phyloP scores from a whole-genome alignment of 1,140 invertebrate species.

The Polyergus mexicanus region DNA sequence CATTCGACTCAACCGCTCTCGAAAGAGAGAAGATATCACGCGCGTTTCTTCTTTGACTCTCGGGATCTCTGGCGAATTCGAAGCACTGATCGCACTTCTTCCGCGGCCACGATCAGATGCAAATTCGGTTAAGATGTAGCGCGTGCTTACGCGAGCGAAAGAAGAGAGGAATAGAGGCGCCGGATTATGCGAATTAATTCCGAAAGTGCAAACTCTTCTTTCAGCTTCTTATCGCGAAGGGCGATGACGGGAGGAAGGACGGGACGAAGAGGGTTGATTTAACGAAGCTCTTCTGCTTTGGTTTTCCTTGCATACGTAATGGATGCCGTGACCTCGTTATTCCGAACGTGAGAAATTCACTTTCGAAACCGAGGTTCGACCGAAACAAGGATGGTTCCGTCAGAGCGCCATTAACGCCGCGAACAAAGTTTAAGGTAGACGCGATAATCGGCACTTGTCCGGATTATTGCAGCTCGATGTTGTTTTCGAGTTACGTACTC shows the following conservation, averaged over 20 bases:
- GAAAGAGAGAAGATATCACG: not conserved
- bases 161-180: not conserved
- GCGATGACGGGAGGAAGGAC: not conserved
- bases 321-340: conserved; percentile 35
- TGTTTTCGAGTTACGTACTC: not conserved
- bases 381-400: conserved; percentile 13
- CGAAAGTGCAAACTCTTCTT: conserved; percentile 44
- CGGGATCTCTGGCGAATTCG: not conserved
- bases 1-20: not conserved
- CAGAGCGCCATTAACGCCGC: not conserved
- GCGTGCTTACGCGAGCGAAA: conserved; percentile 37
- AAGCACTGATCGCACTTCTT: conserved; percentile 21
- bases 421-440: not conserved
- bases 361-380: conserved; percentile 2
- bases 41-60: not conserved
- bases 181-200: conserved; percentile 63
- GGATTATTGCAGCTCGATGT: not conserved
- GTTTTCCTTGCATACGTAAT: conserved; percentile 50
- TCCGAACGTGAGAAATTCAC: conserved; percentile 33
- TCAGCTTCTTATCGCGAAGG: conserved; percentile 39
- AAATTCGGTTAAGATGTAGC: conserved; percentile 55
- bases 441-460: not conserved
- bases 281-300: conserved; percentile 23
- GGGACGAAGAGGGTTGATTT: conserved; percentile 1
- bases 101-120: conserved; percentile 37